Conservation (phyloP, 2,888 invertebrate species). For the Apeira syringaria region DNA sequence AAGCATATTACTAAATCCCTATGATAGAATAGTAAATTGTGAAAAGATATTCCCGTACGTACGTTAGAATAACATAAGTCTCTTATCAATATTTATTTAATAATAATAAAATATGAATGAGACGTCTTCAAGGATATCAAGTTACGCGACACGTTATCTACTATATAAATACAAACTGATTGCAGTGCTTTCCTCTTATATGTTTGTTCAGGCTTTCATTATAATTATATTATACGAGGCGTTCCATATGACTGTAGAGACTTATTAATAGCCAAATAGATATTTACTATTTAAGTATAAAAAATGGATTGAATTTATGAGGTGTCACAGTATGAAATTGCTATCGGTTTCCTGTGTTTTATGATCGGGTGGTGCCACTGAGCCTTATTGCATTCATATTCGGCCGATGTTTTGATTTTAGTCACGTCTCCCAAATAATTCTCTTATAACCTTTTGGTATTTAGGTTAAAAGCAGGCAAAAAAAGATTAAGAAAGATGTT, state of each 20-base stretch:
- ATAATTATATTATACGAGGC: constrained; percentile 32
- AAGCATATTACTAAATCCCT: too few relatives aligned
- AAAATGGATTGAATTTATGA: constrained; percentile 49
- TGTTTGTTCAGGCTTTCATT: constrained; percentile 45
- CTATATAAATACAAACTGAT: constrained; percentile 38
- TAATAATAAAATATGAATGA: constrained; percentile 63
- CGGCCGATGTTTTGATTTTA: constrained; percentile 63
- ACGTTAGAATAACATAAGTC: too few relatives aligned
- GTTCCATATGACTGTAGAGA: constrained; percentile 8
- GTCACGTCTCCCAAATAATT: constrained; percentile 57
- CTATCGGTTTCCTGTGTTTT: constrained; percentile 50
- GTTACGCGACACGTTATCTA: constrained; percentile 59
- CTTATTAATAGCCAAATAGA: constrained; percentile 7
- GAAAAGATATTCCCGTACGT: constrained; percentile 25
- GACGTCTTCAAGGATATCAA: constrained; percentile 61
- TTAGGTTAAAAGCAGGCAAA: constrained; percentile 24
- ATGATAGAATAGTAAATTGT: not conserved
- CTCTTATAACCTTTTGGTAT: constrained; percentile 29
- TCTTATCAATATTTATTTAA: constrained; percentile 56
- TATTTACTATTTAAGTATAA: constrained; percentile 18
- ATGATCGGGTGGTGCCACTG: constrained; percentile 53
- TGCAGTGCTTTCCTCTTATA: constrained; percentile 42
- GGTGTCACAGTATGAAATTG: constrained; percentile 53
- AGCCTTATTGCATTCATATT: constrained; percentile 58
- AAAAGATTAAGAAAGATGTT: constrained; percentile 38